Evolutionary conservation across 2,113 vertebrate species (phyloP), one percentile per base, ranked within the genome.

Genomic region (Prunella fulvescens): DNA sequence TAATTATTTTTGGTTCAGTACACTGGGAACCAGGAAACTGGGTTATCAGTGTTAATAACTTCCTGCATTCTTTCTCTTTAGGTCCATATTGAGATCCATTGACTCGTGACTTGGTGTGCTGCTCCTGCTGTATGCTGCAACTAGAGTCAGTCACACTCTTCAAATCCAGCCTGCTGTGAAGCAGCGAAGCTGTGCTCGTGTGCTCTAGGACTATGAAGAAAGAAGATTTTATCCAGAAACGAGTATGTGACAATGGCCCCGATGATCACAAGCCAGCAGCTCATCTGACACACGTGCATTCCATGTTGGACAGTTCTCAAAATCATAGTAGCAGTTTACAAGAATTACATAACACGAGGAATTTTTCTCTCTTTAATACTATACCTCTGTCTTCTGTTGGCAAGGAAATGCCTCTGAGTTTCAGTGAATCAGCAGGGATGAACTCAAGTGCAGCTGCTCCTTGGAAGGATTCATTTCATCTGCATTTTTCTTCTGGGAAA

Each of bases 1-100:
- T 6, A 23, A 26, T 60, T 74, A 5, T 28, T 77, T 83, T 44
- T 62, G 25, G 22, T 44, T 45, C 22, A 54, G 1, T 72, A 9
- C 47, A 45, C 12, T 44, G 19, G 35, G 15, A 60, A 62, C 29
- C 22, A 60, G 61, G 28, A 66, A 51, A 9, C 19, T 19, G 39
- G 17, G 17, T 11, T 81, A 61, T 22, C 10, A 20, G 10, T 19
- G 18, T 57, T 57, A 60, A 31, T 94, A 54, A 89, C 48, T 33
- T 70, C 14, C 25, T 95, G 19, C 57, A 4, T 97, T 92, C 94
- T 62, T 94, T 95, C 29, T 95, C 89, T 96, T 80, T 88, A 98
- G 98, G 98, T 98, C 61, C 98, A 98, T 53, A 98, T 98, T 96
- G 98, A 98, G 96, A 98, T 98, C 94, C 98, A 98, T 40, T 98